These are phyloP conservation scores for Nomada goodeniana DNA, from an alignment of 2,888 invertebrate species.

Conservation along the genomic window DNA sequence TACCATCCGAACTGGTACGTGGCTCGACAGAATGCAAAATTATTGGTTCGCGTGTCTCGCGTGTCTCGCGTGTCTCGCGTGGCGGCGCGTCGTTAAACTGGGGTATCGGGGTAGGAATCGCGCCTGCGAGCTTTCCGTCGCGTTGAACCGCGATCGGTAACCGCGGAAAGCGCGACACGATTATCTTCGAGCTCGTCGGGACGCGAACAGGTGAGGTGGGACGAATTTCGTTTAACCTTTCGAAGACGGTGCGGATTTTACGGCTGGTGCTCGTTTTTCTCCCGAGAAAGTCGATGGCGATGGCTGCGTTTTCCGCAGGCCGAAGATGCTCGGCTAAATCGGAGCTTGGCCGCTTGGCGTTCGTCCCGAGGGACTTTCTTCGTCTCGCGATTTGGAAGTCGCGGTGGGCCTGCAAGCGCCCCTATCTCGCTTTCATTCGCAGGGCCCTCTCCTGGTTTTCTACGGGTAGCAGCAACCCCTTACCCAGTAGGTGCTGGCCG, in stretches of 20 bases:
- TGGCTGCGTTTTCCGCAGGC: slow-evolving; percentile 33
- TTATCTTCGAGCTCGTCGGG: neutral
- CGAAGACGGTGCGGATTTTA: too few species aligned
- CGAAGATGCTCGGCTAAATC: slow-evolving; percentile 19
- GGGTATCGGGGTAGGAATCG: slow-evolving; percentile 56
- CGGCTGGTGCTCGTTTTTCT: slow-evolving; percentile 1
- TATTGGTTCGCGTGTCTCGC: slow-evolving; percentile 54
- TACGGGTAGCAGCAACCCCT: too few species aligned
- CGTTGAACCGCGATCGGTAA: neutral
- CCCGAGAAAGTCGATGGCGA: slow-evolving; percentile 17
- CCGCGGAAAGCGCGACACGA: neutral
- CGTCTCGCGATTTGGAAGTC: too few species aligned
- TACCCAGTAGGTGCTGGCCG: too few species aligned
- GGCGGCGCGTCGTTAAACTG: slow-evolving; percentile 50
- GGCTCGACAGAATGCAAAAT: slow-evolving; percentile 48
- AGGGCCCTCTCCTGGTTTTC: too few species aligned
- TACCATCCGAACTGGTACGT: slow-evolving; percentile 5
- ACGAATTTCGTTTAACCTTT: too few species aligned
- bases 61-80: slow-evolving; percentile 54
- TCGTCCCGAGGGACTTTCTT: neutral
- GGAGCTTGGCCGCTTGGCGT: neutral
- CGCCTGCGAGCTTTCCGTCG: neutral
- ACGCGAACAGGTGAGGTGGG: too few species aligned
- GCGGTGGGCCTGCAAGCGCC: too few species aligned
- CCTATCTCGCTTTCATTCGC: too few species aligned